phyloP scores from a whole-genome alignment of 2,797 vertebrate species.

The Thaleichthys pacificus region DNA sequence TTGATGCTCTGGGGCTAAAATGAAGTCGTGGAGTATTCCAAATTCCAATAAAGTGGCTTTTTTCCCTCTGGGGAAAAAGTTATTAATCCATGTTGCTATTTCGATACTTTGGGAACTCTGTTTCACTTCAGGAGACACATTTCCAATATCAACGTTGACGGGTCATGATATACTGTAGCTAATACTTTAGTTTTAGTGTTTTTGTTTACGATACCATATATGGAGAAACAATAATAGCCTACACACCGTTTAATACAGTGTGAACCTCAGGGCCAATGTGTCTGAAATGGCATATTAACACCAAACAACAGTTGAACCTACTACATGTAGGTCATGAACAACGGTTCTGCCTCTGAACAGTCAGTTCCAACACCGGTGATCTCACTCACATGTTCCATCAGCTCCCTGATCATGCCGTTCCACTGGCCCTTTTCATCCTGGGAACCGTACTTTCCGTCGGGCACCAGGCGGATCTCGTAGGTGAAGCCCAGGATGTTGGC shows the following conservation, averaged over 20 bases:
- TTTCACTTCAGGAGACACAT: background rate
- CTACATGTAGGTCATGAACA: background rate
- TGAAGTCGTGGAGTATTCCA: background rate
- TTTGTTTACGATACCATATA: too few species aligned
- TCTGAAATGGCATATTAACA: too few species aligned
- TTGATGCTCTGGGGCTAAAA: constrained; percentile 43
- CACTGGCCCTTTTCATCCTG: constrained; percentile 99
- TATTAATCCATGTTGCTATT: background rate
- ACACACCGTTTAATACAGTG: too few species aligned
- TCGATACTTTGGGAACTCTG: constrained; percentile 8
- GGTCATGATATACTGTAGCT: too few species aligned
- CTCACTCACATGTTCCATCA: constrained; percentile 95
- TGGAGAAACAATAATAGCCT: too few species aligned
- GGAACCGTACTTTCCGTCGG: constrained; percentile 91
- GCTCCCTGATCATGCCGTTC: constrained; percentile 97
- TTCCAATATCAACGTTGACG: too few species aligned
- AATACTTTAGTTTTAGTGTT: too few species aligned
- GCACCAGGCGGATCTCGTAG: constrained; percentile 94
- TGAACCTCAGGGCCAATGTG: too few species aligned
- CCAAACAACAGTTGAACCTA: background rate
- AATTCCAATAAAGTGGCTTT: background rate
- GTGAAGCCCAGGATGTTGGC: constrained; percentile 91
- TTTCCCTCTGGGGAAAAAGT: background rate
- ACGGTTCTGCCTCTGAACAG: too few species aligned
- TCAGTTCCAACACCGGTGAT: background rate